Conservation (phyloP, 2,113 vertebrate species). For the Thamnophis sirtalis region DNA sequence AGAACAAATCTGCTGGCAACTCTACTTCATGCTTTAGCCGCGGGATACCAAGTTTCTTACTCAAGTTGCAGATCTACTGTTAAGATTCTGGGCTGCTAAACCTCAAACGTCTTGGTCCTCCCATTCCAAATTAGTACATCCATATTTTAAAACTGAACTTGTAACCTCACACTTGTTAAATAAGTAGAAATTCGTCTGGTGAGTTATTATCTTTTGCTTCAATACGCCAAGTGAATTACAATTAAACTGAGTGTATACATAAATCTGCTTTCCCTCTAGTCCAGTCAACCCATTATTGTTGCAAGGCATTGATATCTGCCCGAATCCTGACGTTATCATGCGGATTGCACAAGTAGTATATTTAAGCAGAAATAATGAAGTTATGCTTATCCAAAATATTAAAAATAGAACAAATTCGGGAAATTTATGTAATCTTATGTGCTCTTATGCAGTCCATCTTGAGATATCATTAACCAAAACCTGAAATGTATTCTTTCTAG, state of each 20-base stretch:
- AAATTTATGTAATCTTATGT: background rate
- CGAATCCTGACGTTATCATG: background rate
- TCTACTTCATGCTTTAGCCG: background rate
- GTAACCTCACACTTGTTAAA: background rate
- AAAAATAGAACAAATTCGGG: background rate
- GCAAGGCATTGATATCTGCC: background rate
- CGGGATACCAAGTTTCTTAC: background rate
- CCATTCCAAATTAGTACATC: background rate
- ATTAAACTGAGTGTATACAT: background rate
- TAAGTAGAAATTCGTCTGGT: background rate
- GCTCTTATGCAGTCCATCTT: background rate
- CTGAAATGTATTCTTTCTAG: background rate
- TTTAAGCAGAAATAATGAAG: background rate
- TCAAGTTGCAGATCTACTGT: background rate
- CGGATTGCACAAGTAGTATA: background rate
- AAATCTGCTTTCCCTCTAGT: background rate
- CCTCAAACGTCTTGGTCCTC: background rate
- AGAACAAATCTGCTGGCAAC: background rate
- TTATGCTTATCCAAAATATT: background rate
- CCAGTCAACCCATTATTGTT: background rate
- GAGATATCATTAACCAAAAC: background rate
- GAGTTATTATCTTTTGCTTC: background rate
- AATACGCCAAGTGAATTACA: background rate
- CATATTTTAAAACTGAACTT: background rate
- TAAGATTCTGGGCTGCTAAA: background rate